phyloP scores from a whole-genome alignment of 1,140 invertebrate genomes.

The Heliconius melpomene region DNA sequence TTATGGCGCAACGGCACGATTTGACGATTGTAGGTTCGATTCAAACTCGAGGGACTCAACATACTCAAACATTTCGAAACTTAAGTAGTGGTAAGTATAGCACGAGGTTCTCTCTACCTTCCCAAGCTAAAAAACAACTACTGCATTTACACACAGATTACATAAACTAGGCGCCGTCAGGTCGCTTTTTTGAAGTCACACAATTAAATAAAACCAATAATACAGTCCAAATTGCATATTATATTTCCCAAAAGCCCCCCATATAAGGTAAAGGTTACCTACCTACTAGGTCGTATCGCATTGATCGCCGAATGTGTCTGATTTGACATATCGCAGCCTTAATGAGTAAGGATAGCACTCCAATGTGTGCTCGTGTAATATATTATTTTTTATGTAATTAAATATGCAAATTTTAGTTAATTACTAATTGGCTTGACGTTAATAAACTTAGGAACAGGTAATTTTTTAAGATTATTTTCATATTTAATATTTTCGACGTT shows the following conservation, averaged over 20 bases:
- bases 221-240: not conserved
- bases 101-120: too few species aligned
- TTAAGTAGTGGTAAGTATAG: too few species aligned
- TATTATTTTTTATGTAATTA: not conserved
- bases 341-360: slow-evolving; percentile 15
- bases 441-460: not conserved
- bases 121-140: too few species aligned
- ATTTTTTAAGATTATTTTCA: not conserved
- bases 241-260: slow-evolving; percentile 3
- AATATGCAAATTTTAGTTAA: not conserved
- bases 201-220: not conserved
- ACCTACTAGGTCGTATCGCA: slow-evolving; percentile 10
- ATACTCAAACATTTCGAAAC: too few species aligned
- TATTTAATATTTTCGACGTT: too few species aligned
- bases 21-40: too few species aligned
- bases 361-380: not conserved
- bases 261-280: slow-evolving; percentile 19
- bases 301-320: slow-evolving; percentile 18
- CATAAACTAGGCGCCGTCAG: too few species aligned
- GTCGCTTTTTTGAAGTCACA: not conserved
- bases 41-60: too few species aligned
- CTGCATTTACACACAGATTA: too few species aligned
- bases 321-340: slow-evolving; percentile 22
- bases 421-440: not conserved
- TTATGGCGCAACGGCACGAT: too few species aligned